Base-by-base conservation (phyloP, 2,888 invertebrate species). In the Thymelicus lineola region DNA sequence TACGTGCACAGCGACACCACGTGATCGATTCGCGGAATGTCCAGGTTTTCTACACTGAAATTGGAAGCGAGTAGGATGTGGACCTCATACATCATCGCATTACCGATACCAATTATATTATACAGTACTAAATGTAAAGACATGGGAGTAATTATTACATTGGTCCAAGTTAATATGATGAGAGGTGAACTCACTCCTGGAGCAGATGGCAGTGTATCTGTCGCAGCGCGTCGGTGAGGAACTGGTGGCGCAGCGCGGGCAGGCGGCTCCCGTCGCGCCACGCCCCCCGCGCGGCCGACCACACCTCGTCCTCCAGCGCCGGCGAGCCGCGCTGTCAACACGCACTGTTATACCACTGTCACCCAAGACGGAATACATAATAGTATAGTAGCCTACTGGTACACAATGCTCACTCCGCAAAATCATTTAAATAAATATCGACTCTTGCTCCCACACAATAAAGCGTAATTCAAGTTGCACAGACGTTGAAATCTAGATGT, bases 231-330 rank as follows among this genome's bases (percentile, higher is more conserved):
- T 17, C 10, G 45, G 14, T 14, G 45, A 45, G 20, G 60, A 60
- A 28, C 14, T 1, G 17, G 6, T 10, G 12, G 14, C 60, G 60
- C 15, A 7, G 45, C 20, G 45, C 38, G 62, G 6, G 36, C 48
- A 55, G 7, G 46, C 6, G n/a, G 10, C 35, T 10, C 5, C 4
- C 28, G 35, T 4, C 66, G 45, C 74, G 72, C 65, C 71, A 66
- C 55, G 36, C 38, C 5, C 73, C 46, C 59, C 81, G 75, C 62
- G 77, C 75, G 17, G 65, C 66, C 61, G 73, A 68, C 12, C 20
- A 55, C 55, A 78, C 85, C 82, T 95, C 95, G 20, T 5, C 20
- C 1, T 1, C 55, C 55, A 55, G 28, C 55, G 7, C 28, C 28
- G 28, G 28, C 14, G 55, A 55, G 14, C 5, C 20, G 28, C 28